Percentiles rank a stretch among this genome's conserved stretches.
phyloP scores from a whole-genome alignment of 2,797 vertebrate genomes.

The Tinamus major region DNA sequence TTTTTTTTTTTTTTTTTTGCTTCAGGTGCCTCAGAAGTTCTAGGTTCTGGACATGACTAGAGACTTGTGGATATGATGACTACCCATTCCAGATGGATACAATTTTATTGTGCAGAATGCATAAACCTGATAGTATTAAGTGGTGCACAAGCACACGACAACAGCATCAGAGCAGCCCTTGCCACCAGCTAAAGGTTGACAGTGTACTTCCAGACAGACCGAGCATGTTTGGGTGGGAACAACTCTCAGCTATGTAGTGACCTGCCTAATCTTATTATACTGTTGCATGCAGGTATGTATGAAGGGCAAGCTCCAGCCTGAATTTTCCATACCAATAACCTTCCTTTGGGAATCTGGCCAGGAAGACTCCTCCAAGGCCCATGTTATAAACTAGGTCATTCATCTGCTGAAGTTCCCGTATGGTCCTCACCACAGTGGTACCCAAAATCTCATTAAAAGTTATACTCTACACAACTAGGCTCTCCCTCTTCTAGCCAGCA shows the following conservation, averaged over 20 bases:
- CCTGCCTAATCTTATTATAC: constrained; percentile 63
- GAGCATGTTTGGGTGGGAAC: constrained; percentile 50
- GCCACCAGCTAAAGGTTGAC: constrained; percentile 10
- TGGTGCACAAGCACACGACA: not conserved
- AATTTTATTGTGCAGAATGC: not conserved
- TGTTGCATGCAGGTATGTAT: constrained; percentile 65
- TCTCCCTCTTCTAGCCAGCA: not conserved
- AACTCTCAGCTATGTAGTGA: constrained; percentile 59
- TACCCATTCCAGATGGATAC: not conserved
- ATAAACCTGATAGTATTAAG: not conserved
- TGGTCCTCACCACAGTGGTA: not conserved
- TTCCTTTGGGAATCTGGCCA: constrained; percentile 61
- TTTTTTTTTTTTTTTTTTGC: not conserved
- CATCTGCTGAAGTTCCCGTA: not conserved
- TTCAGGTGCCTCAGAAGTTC: not conserved
- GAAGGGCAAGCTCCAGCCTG: constrained; percentile 65
- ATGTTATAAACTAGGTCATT: constrained; percentile 27
- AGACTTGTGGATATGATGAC: not conserved
- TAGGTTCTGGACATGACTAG: not conserved
- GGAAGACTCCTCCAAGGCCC: constrained; percentile 24
- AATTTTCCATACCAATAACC: not conserved
- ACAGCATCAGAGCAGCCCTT: not conserved
- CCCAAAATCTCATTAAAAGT: not conserved
- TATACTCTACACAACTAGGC: not conserved
- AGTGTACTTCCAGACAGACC: not conserved